phyloP scores from a whole-genome alignment of 1,140 invertebrate species.

The Euwallacea fornicatus region DNA sequence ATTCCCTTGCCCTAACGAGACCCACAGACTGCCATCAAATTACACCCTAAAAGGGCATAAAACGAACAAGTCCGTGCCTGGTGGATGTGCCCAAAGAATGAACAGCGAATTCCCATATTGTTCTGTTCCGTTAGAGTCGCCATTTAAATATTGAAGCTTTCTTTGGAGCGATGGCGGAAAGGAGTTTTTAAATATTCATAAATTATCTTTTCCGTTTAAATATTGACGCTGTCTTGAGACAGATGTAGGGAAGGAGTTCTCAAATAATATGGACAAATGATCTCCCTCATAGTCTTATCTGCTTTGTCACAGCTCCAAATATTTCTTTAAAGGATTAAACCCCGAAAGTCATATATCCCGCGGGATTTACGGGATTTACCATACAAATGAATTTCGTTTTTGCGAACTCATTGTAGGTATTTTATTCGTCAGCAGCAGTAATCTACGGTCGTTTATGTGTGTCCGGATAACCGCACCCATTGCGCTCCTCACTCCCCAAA shows the following conservation, averaged over 20 bases:
- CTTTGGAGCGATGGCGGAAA: too few relatives aligned
- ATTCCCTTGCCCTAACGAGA: slow-evolving; percentile 42
- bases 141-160: too few relatives aligned
- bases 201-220: too few relatives aligned
- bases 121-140: too few relatives aligned
- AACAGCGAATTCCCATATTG: too few relatives aligned
- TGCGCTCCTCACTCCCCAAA: background rate
- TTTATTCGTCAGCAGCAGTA: slow-evolving; percentile 16
- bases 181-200: too few relatives aligned
- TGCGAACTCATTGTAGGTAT: slow-evolving; percentile 8
- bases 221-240: too few relatives aligned
- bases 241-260: too few relatives aligned
- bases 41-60: slow-evolving; percentile 38
- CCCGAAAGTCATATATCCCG: slow-evolving; percentile 13
- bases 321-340: slow-evolving; percentile 21
- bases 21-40: slow-evolving; percentile 41
- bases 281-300: too few relatives aligned
- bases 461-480: slow-evolving; percentile 6
- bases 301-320: slow-evolving; percentile 3
- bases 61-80: background rate
- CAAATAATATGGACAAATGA: too few relatives aligned
- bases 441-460: slow-evolving; percentile 12
- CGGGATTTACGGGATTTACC: slow-evolving; percentile 23
- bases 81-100: background rate
- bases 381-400: slow-evolving; percentile 29